These are phyloP conservation scores for Andrena cerasifolii DNA, from an alignment of 1,140 invertebrate species.

Conservation along the genomic window DNA sequence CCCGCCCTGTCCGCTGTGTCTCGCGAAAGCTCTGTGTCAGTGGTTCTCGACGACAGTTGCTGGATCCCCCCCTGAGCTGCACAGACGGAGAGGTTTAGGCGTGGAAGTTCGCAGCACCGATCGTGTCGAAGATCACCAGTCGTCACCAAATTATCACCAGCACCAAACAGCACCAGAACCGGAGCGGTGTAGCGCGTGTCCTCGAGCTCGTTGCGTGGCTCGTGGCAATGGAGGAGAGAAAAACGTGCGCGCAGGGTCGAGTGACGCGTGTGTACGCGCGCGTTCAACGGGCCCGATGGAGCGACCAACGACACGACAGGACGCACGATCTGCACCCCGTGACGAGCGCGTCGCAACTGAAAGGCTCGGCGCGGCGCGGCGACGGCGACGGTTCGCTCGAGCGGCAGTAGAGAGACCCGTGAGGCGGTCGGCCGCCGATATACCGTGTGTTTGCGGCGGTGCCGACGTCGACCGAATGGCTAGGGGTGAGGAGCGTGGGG, in stretches of 20 bases:
- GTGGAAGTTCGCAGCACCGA: conserved; percentile 5
- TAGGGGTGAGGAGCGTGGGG: not conserved
- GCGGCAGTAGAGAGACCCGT: conserved; percentile 56
- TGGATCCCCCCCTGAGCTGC: not conserved
- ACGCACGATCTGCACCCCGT: conserved; percentile 79
- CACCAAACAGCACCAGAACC: conserved; percentile 26
- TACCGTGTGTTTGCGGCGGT: conserved; percentile 47
- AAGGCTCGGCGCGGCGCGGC: conserved; percentile 62
- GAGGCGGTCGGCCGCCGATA: conserved; percentile 54
- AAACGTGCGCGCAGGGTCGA: conserved; percentile 22
- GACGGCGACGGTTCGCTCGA: conserved; percentile 62
- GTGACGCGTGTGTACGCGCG: conserved; percentile 52
- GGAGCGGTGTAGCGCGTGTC: too few species aligned
- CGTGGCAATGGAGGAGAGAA: not conserved
- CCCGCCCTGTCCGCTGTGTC: not conserved
- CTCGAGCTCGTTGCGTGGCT: not conserved
- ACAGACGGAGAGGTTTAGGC: not conserved
- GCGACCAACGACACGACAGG: conserved; percentile 60
- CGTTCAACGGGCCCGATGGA: conserved; percentile 48
- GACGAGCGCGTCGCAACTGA: conserved; percentile 83
- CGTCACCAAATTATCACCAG: conserved; percentile 18
- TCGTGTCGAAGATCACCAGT: conserved; percentile 34
- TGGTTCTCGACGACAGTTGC: not conserved
- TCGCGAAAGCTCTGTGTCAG: not conserved
- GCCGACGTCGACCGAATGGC: conserved; percentile 30